phyloP scores from a whole-genome alignment of 2,113 vertebrate species.

The Scomber scombrus region DNA sequence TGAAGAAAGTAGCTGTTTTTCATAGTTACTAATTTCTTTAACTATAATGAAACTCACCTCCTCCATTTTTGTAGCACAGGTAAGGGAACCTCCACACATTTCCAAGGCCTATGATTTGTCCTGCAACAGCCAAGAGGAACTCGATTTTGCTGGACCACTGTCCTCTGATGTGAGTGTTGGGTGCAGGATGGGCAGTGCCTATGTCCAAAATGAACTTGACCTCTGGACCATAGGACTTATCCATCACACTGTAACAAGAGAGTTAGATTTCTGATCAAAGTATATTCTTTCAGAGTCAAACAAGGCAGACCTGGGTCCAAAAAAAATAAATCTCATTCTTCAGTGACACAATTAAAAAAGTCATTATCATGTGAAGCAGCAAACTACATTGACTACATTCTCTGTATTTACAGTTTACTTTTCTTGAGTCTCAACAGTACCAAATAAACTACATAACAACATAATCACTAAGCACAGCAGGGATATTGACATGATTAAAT shows the following conservation, averaged over 20 bases:
- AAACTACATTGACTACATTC: not conserved
- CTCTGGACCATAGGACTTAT: slow-evolving; percentile 55
- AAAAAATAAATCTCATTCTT: too few relatives aligned
- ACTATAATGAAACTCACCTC: slow-evolving; percentile 74
- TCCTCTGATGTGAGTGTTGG: slow-evolving; percentile 63
- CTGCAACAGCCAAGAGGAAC: slow-evolving; percentile 86
- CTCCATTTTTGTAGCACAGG: slow-evolving; percentile 88
- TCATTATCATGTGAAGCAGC: not conserved
- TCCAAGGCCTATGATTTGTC: slow-evolving; percentile 86
- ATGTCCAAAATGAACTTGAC: slow-evolving; percentile 65
- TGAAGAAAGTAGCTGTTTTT: not conserved
- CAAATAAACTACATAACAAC: not conserved
- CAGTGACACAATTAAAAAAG: not conserved
- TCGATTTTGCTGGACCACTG: slow-evolving; percentile 86
- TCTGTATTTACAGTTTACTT: not conserved
- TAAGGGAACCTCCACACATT: slow-evolving; percentile 89
- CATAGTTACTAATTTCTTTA: not conserved
- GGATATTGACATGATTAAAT: slow-evolving; percentile 18
- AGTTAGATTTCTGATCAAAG: not conserved
- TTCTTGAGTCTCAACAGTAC: not conserved
- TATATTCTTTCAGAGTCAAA: not conserved
- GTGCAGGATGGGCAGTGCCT: not conserved
- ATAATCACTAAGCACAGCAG: not conserved
- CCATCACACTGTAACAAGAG: slow-evolving; percentile 73
- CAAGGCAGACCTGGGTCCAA: not conserved